Evolutionary conservation across 2,797 vertebrate species (phyloP).

Genomic region (Chaetophractus vellerosus): DNA sequence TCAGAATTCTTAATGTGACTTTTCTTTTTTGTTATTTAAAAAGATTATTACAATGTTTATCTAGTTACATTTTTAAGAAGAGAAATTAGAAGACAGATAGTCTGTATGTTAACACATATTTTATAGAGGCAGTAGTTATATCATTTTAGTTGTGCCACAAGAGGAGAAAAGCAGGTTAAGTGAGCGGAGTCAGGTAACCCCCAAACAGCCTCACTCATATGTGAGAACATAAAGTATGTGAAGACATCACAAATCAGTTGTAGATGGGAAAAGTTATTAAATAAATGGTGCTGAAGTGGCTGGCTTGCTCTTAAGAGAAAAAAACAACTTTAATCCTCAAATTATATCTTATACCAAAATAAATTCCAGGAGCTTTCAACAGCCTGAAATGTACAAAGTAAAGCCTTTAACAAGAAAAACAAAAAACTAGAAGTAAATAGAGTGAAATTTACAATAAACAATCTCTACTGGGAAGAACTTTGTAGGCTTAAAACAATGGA

Average conservation of each 20-base stretch:
- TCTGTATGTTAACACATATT: not conserved
- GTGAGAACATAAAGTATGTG: not conserved
- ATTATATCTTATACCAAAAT: constrained; percentile 33
- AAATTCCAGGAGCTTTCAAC: constrained; percentile 3
- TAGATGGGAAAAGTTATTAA: not conserved
- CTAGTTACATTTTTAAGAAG: not conserved
- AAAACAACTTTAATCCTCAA: not conserved
- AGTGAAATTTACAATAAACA: not conserved
- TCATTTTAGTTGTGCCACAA: constrained; percentile 26
- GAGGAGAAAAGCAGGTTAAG: not conserved
- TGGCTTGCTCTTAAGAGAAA: constrained; percentile 8
- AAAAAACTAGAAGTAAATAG: not conserved
- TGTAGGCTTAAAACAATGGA: constrained; percentile 18
- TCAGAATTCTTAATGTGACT: constrained; percentile 38
- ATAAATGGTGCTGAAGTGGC: constrained; percentile 7
- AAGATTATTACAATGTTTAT: not conserved
- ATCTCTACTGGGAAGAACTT: not conserved
- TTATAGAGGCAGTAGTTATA: not conserved
- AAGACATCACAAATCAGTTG: not conserved
- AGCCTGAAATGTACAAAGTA: constrained; percentile 14
- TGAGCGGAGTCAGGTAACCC: not conserved
- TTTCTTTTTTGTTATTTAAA: constrained; percentile 34
- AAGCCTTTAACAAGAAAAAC: not conserved
- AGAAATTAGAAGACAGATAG: not conserved
- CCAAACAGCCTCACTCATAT: constrained; percentile 15